Percentiles rank a stretch among this genome's conserved stretches.
These are phyloP conservation scores for Rhingia campestris DNA, from an alignment of 2,888 invertebrate genomes.

Conservation along the genomic window DNA sequence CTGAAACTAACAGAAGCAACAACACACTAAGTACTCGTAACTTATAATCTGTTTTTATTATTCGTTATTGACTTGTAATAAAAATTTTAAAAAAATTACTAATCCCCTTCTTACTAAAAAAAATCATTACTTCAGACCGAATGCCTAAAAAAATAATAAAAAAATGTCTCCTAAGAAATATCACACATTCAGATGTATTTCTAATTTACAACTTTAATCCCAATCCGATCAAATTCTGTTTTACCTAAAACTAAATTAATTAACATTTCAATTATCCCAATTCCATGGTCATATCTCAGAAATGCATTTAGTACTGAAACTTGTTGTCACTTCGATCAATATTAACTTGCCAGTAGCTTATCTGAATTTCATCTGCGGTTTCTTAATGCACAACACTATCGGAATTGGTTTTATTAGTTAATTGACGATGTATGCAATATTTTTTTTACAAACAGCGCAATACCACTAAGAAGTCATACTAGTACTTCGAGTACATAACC, in stretches of 20 bases:
- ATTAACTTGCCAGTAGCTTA: conserved; percentile 55
- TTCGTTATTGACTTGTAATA: conserved; percentile 71
- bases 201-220: too few relatives aligned
- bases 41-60: conserved; percentile 72
- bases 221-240: too few relatives aligned
- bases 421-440: conserved; percentile 6
- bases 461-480: background rate
- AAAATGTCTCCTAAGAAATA: too few relatives aligned
- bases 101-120: too few relatives aligned
- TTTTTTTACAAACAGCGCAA: conserved; percentile 24
- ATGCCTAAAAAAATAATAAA: too few relatives aligned
- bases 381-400: conserved; percentile 23
- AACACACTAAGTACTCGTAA: conserved; percentile 67
- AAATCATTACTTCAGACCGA: too few relatives aligned
- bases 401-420: conserved; percentile 6
- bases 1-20: conserved; percentile 41
- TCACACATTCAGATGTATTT: too few relatives aligned
- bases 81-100: conserved; percentile 56
- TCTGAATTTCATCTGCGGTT: conserved; percentile 40
- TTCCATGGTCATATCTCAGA: background rate
- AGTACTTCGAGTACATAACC: conserved; percentile 17
- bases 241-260: too few relatives aligned
- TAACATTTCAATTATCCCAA: background rate
- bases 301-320: conserved; percentile 20
- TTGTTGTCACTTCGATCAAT: conserved; percentile 39